Evolutionary conservation across 2,113 vertebrate genomes (phyloP).

Genomic region (Tachysurus fulvidraco): DNA sequence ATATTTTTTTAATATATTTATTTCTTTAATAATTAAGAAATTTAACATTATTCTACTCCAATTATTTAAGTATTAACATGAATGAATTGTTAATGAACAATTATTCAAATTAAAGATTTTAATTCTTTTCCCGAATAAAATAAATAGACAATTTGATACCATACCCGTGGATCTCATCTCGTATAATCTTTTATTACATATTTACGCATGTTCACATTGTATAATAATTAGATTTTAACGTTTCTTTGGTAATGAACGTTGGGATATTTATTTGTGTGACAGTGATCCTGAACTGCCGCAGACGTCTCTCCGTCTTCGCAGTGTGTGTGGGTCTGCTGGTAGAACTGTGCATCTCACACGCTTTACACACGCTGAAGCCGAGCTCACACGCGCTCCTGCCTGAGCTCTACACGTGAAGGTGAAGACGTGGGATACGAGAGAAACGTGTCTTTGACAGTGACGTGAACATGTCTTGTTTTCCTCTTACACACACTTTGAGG

Average conservation of each 20-base stretch:
- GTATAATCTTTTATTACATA: neutral
- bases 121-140: neutral
- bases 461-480: neutral
- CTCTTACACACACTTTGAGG: neutral
- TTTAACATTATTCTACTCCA: too few species aligned
- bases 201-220: neutral
- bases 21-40: too few species aligned
- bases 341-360: constrained; percentile 76
- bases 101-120: neutral
- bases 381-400: constrained; percentile 57
- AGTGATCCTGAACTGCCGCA: constrained; percentile 88
- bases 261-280: constrained; percentile 29
- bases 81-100: too few species aligned
- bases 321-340: constrained; percentile 80
- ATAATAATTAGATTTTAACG: neutral
- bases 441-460: too few species aligned
- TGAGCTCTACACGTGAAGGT: constrained; percentile 13
- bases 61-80: too few species aligned
- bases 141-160: neutral
- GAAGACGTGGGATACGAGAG: neutral
- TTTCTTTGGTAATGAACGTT: neutral
- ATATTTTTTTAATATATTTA: too few species aligned
- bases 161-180: neutral
- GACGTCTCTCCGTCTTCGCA: constrained; percentile 76
- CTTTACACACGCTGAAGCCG: constrained; percentile 73